Evolutionary conservation across 2,797 vertebrate species (phyloP).

Genomic region (Austrolebias charrua): DNA sequence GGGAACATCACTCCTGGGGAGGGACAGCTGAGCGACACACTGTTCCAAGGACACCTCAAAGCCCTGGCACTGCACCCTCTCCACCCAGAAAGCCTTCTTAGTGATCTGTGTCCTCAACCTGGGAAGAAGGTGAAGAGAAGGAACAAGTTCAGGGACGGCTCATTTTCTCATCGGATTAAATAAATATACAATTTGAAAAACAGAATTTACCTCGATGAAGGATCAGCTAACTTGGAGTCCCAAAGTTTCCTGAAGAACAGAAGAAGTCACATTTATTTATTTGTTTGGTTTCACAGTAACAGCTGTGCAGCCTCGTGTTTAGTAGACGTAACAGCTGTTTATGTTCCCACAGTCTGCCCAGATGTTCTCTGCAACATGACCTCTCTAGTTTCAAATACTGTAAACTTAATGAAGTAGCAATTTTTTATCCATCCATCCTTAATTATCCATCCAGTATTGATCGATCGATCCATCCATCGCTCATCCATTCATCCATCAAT

Average conservation of each 20-base stretch:
- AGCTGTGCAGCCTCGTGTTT: constrained; percentile 27
- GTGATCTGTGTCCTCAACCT: constrained; percentile 83
- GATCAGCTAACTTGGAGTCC: constrained; percentile 89
- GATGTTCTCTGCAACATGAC: not conserved
- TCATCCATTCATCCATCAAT: no score
- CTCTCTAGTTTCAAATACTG: constrained; percentile 26
- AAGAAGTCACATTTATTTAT: constrained; percentile 12
- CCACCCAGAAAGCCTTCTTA: constrained; percentile 93
- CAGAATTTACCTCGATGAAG: constrained; percentile 84
- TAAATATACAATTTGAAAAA: not conserved
- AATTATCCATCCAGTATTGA: no score
- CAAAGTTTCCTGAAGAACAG: constrained; percentile 87
- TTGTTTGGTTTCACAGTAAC: not conserved
- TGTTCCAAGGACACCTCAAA: constrained; percentile 82
- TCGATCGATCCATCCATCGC: no score
- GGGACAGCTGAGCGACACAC: constrained; percentile 82
- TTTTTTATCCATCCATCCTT: constrained; percentile 18
- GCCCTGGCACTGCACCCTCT: constrained; percentile 86
- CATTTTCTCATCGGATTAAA: not conserved
- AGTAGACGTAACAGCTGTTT: constrained; percentile 35
- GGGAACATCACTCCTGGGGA: constrained; percentile 74
- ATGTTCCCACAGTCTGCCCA: constrained; percentile 4
- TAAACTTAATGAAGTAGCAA: constrained; percentile 33
- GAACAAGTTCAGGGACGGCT: no score
- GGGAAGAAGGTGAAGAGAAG: not conserved